Conservation (phyloP, 2,888 invertebrate species). For the Brachyptera putata region DNA sequence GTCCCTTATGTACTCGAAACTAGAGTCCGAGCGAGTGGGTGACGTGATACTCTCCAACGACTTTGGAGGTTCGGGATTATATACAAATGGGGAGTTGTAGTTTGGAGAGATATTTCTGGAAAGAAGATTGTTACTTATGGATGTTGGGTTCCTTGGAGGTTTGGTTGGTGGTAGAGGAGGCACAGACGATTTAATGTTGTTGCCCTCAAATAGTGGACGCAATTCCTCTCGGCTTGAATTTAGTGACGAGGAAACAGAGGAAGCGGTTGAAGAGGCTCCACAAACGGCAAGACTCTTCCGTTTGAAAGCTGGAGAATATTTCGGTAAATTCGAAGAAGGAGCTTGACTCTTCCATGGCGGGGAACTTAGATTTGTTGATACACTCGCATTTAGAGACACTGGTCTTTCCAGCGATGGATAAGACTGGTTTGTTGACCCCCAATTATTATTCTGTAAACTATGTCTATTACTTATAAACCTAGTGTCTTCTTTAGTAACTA, state of each 20-base stretch:
- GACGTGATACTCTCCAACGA: conserved; percentile 55
- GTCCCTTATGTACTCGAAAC: too few species aligned
- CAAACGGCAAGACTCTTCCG: conserved; percentile 68
- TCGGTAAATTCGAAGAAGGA: conserved; percentile 55
- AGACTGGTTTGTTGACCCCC: conserved; percentile 31
- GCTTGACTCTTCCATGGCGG: conserved; percentile 44
- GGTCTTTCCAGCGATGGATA: conserved; percentile 36
- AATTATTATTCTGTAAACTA: conserved; percentile 38
- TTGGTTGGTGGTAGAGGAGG: conserved; percentile 30
- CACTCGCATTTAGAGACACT: background rate
- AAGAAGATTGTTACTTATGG: conserved; percentile 38
- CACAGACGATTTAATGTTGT: conserved; percentile 28
- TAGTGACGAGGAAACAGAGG: conserved; percentile 38
- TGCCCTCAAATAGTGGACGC: conserved; percentile 32
- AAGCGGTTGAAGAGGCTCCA: conserved; percentile 45
- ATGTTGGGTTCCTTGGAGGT: conserved; percentile 38
- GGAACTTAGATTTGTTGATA: conserved; percentile 34
- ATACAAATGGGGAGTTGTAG: too few species aligned
- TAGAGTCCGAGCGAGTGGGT: too few species aligned
- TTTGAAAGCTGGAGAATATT: conserved; percentile 80
- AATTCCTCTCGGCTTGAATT: conserved; percentile 39
- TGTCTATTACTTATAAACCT: conserved; percentile 39
- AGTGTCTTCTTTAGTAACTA: conserved; percentile 1
- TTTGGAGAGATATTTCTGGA: conserved; percentile 29
- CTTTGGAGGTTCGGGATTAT: conserved; percentile 53